These are phyloP conservation scores for Atrina japonica DNA, from an alignment of 2,888 invertebrate genomes.

Conservation along the genomic window DNA sequence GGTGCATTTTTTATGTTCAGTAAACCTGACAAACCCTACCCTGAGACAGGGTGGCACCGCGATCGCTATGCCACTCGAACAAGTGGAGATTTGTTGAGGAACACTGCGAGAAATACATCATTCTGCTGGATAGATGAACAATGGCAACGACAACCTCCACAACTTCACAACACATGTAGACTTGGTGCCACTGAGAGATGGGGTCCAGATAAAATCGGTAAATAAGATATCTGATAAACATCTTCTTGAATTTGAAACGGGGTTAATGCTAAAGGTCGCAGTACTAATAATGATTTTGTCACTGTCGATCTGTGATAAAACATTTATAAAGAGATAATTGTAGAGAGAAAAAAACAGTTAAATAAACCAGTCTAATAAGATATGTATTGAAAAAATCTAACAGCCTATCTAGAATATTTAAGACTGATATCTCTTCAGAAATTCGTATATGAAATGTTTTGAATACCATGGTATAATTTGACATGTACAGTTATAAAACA, in stretches of 20 bases:
- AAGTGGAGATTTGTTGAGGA: conserved; percentile 71
- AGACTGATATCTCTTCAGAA: too few species aligned
- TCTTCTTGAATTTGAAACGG: background rate
- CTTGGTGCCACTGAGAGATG: conserved; percentile 76
- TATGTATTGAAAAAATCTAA: too few species aligned
- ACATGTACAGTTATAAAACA: too few species aligned
- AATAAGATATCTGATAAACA: conserved; percentile 15
- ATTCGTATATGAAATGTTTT: too few species aligned
- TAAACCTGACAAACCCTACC: conserved; percentile 53
- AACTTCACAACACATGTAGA: conserved; percentile 74
- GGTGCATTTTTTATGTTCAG: conserved; percentile 64
- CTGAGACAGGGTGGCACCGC: conserved; percentile 61
- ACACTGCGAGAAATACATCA: conserved; percentile 59
- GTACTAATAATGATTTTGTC: background rate
- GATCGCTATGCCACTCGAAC: conserved; percentile 70
- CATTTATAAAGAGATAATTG: background rate
- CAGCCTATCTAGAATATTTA: too few species aligned
- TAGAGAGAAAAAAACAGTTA: too few species aligned
- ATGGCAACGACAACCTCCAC: conserved; percentile 67
- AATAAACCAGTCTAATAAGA: too few species aligned
- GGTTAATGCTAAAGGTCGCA: too few species aligned
- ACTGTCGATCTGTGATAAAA: background rate
- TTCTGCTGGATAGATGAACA: conserved; percentile 75
- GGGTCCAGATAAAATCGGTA: conserved; percentile 79
- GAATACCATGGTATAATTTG: too few species aligned